Percentiles rank a stretch among this genome's conserved stretches.
Conservation (phyloP, 2,797 vertebrate genomes). For the Heteromormyrus szaboi region DNA sequence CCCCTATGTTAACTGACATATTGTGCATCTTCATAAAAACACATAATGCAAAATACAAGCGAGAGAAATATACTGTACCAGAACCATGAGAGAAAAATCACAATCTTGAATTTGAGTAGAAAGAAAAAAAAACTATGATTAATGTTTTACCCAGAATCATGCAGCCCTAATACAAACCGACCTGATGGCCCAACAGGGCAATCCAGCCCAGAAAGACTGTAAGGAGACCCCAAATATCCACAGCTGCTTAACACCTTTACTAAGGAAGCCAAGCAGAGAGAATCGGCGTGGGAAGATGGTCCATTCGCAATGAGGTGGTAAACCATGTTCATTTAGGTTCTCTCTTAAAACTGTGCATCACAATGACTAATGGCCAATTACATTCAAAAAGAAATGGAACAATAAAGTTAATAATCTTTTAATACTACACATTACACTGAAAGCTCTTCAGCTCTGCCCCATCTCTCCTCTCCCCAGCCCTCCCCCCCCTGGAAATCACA, state of each 20-base stretch:
- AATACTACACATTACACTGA: neutral
- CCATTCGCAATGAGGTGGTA: neutral
- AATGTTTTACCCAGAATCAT: neutral
- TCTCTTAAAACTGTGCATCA: neutral
- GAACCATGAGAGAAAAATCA: neutral
- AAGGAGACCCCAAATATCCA: neutral
- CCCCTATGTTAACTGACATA: neutral
- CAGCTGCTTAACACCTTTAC: neutral
- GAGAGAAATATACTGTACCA: neutral
- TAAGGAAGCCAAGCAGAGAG: neutral
- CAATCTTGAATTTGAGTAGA: neutral
- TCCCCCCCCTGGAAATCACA: neutral
- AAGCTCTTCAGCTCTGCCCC: neutral
- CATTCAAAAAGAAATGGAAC: neutral
- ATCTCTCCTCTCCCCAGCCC: neutral
- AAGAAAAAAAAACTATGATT: neutral
- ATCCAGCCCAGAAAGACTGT: neutral
- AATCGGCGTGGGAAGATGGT: neutral
- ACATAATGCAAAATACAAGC: neutral
- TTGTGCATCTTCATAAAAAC: neutral
- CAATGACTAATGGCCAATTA: neutral
- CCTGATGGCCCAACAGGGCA: neutral
- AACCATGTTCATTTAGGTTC: neutral
- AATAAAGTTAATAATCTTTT: neutral
- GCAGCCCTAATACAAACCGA: neutral